Percentiles rank a stretch among this genome's conserved stretches.
Conservation (phyloP, 2,888 invertebrate species). For the Drosophila mimetica region DNA sequence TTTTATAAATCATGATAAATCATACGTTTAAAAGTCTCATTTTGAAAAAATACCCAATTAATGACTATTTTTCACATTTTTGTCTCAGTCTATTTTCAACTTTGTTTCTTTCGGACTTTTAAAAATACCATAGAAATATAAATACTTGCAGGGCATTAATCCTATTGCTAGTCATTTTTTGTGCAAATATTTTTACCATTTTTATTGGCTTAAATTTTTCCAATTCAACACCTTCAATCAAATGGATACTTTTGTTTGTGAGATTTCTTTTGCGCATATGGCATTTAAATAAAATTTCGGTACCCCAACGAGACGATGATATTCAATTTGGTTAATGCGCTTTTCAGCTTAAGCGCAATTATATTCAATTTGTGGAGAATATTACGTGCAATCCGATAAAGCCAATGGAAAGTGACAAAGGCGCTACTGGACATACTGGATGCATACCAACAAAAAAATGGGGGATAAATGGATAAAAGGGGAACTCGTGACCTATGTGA, state of each 20-base stretch:
- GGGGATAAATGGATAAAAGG: background rate
- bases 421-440: constrained; percentile 3
- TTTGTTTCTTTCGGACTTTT: too few species aligned
- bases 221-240: constrained; percentile 25
- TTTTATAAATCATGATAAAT: too few species aligned
- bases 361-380: constrained; percentile 78
- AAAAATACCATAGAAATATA: too few species aligned
- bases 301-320: constrained; percentile 52
- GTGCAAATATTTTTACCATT: background rate
- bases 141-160: too few species aligned
- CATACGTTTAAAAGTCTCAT: too few species aligned
- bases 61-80: too few species aligned
- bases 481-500: constrained; percentile 18
- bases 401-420: constrained; percentile 66
- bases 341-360: constrained; percentile 77
- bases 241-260: constrained; percentile 4
- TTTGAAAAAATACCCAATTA: too few species aligned
- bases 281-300: constrained; percentile 60
- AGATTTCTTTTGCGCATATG: constrained; percentile 52
- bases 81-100: too few species aligned
- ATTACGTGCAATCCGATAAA: constrained; percentile 76
- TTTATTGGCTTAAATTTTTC: constrained; percentile 19
- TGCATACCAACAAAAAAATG: background rate
- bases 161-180: too few species aligned
- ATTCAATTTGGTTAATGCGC: constrained; percentile 78